Conservation (phyloP, 2,113 vertebrate species). For the Heterotis niloticus region DNA sequence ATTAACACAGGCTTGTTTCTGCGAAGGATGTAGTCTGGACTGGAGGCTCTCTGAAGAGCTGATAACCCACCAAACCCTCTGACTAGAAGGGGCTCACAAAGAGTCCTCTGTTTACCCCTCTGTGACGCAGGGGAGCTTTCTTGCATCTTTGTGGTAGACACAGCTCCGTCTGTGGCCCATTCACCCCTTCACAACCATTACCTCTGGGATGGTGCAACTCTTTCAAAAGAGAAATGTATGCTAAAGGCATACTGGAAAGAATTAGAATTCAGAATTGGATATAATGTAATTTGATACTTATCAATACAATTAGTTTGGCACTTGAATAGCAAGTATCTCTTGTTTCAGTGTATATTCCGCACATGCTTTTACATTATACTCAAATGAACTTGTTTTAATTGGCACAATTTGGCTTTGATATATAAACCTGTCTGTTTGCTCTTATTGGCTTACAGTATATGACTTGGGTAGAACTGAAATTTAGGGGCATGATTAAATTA, state of each 20-base stretch:
- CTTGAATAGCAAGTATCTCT: no score
- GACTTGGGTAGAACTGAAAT: no score
- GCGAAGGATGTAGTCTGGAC: conserved; percentile 20
- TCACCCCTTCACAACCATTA: background rate
- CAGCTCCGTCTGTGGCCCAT: conserved; percentile 10
- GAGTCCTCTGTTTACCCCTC: conserved; percentile 20
- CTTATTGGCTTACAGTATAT: no score
- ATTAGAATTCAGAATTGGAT: background rate
- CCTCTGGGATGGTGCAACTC: conserved; percentile 3
- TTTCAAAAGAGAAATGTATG: conserved; percentile 13
- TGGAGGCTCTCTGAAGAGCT: conserved; percentile 4
- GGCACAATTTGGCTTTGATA: no score
- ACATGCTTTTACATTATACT: no score
- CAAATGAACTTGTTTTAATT: no score
- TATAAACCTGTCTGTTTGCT: no score
- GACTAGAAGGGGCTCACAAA: conserved; percentile 14
- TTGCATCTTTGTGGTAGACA: background rate
- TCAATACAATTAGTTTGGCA: background rate
- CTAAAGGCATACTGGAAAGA: background rate
- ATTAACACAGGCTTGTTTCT: conserved; percentile 16
- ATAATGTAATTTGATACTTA: background rate
- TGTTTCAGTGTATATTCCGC: no score
- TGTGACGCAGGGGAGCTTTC: background rate
- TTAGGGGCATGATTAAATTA: no score
- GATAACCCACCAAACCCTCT: conserved; percentile 15